Base-by-base conservation (phyloP, 1,140 invertebrate species). In the Penaeus indicus region DNA sequence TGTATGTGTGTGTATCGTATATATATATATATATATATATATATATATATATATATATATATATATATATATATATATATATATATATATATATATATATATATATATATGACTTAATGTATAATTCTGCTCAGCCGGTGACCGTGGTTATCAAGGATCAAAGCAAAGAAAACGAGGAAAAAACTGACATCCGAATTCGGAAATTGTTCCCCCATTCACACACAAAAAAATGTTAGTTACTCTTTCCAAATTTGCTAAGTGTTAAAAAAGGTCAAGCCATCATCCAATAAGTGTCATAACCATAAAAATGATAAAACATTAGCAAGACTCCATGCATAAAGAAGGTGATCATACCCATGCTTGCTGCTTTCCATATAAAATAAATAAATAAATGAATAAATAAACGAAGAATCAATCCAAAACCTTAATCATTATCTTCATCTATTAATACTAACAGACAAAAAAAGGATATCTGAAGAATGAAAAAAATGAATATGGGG, bases 271-370 rank as follows among this genome's bases (percentile, higher is more conserved):
- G 54, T 54, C 54, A 54, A 54, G 54, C 54, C 54, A 54, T 19
- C 72, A 75, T 75, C 27, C 72, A 32, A 32, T 32, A 32, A 38
- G 72, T 32, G 42, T 32, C 42, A 10, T 75, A 16, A 32, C 72
- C 27, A 32, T 32, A 27, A 27, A 75, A 75, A 75, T 32, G 42
- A 75, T 32, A 10, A 75, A 75, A 75, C 72, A 75, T 27, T 32
- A 75, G 42, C 19, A 27, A 38, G 27, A 75, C n/a, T 75, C 42
- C 25, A 75, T 75, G 72, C 32, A n/a, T 22, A 88, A 80, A 84
- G 81, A 72, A 54, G 79, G 32, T 84, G 60, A 84, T 64, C 64
- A 85, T 88, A 88, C 81, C 54, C 87, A 88, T 88, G 87, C 81
- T 88, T 25, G 38, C 27, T 84, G 63, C 47, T 63, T 80, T 84